These are phyloP conservation scores for Coremacera marginata DNA, from an alignment of 2,888 invertebrate genomes.

Conservation along the genomic window DNA sequence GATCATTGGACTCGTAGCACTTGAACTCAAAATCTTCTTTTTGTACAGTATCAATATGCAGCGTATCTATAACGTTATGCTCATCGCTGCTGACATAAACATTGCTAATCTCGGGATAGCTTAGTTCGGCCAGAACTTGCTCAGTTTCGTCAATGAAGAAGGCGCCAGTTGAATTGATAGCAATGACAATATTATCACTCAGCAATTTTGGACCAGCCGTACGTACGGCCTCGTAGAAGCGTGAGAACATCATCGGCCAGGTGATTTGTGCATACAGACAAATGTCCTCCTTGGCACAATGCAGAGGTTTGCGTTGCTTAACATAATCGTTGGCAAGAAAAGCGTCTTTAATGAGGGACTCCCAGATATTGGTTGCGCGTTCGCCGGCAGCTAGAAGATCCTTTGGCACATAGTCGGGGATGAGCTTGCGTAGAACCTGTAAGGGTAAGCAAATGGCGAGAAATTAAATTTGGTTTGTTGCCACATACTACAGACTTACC, in stretches of 20 bases:
- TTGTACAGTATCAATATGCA: conserved; percentile 85
- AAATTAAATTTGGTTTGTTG: too few relatives aligned
- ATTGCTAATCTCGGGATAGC: conserved; percentile 87
- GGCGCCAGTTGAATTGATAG: conserved; percentile 94
- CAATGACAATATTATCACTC: conserved; percentile 85
- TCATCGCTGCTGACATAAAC: conserved; percentile 72
- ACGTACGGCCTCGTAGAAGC: conserved; percentile 92
- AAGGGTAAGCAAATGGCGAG: neutral
- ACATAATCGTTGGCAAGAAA: conserved; percentile 81
- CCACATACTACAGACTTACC: conserved; percentile 70
- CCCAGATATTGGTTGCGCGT: conserved; percentile 78
- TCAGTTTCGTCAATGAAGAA: conserved; percentile 94
- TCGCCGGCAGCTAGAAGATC: conserved; percentile 72
- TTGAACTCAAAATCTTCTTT: conserved; percentile 93
- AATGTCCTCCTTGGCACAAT: conserved; percentile 88
- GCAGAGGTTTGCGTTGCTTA: conserved; percentile 75
- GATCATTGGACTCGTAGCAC: conserved; percentile 88
- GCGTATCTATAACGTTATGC: conserved; percentile 73
- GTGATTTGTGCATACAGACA: conserved; percentile 91
- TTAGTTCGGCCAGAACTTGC: conserved; percentile 87
- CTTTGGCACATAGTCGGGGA: conserved; percentile 60
- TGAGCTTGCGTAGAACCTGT: conserved; percentile 55
- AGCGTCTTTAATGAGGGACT: conserved; percentile 78
- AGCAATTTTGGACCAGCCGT: conserved; percentile 77
- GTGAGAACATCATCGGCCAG: conserved; percentile 95